Base-by-base conservation (phyloP, 35 echinoderm and acorn worm genomes). In the Strongylocentrotus purpuratus region DNA sequence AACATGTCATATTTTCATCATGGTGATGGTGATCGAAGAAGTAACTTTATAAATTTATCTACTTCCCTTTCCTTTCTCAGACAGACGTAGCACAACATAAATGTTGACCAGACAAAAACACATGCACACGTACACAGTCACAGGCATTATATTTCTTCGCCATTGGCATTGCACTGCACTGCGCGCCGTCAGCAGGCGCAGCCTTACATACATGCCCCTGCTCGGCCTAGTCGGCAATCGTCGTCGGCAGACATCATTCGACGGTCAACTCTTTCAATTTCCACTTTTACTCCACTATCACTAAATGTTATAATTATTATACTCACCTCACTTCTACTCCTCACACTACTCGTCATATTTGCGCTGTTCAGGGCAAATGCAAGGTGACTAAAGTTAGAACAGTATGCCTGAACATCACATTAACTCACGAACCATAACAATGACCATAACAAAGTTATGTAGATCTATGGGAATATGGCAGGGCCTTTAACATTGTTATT, bases 261-360 rank as follows among this genome's bases (percentile, higher is more conserved):
- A 28, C 65, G 20, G 28, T n/a, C 28, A 78, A 28, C 65, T 78
- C 22, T 78, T 78, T 78, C 4, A 78, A 78, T 78, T 78, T 78
- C 25, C 4, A 78, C 50, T 78, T 78, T 78, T n/a, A 15, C 7
- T 78, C 20, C 20, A 22, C 65, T 78, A 22, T 78, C 65, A 78
- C 28, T 78, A 22, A 22, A 78, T 78, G 18, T 28, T 3, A 22
- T 78, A n/a, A 78, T 28, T 28, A 47, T 31, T 18, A 95, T 28
- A 61, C 95, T 95, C 48, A 95, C 95, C 95, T 95, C 95, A 61
- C 95, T 95, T 61, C 95, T 88, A 95, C 95, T 95, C 86, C 95
- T 91, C 35, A 95, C 41, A 65, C 95, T 95, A 46, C 90, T 95
- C 52, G 87, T 95, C 95, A 95, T 95, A 33, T 88, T 92, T 95